Conservation (phyloP, 2,113 vertebrate species). For the Promerops cafer region DNA sequence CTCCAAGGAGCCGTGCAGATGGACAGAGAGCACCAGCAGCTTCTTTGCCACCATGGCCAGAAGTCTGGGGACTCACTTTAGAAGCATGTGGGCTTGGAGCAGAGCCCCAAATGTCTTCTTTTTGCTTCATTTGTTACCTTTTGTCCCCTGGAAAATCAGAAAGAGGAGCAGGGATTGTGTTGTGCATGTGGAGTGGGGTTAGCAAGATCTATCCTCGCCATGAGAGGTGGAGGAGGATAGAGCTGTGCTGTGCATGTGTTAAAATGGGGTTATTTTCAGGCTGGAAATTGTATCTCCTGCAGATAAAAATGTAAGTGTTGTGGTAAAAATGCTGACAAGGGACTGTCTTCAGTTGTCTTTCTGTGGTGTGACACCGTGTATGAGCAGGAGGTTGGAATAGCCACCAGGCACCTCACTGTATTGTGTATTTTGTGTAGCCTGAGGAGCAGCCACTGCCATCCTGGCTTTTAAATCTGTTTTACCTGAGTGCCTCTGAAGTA, state of each 20-base stretch:
- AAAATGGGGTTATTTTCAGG: not conserved
- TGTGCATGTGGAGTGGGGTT: not conserved
- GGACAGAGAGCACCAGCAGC: not conserved
- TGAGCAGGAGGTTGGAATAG: not conserved
- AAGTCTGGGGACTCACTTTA: not conserved
- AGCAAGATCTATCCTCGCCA: not conserved
- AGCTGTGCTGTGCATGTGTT: not conserved
- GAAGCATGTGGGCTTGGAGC: not conserved
- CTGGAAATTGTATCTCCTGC: not conserved
- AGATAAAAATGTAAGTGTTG: not conserved
- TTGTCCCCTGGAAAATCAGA: not conserved
- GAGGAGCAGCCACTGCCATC: not conserved
- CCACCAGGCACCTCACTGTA: not conserved
- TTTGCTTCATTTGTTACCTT: not conserved
- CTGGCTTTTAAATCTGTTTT: not conserved
- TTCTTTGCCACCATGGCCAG: not conserved
- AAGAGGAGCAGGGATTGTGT: not conserved
- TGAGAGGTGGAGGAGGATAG: not conserved
- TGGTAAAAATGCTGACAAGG: slow-evolving; percentile 18
- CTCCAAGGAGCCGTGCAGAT: not conserved
- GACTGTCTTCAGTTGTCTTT: not conserved
- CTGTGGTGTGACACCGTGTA: accelerated
- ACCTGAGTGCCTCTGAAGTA: not conserved
- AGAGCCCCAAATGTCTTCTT: not conserved
- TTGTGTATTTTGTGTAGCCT: not conserved